phyloP scores from a whole-genome alignment of 2,888 invertebrate species.

The Macropis europaea region DNA sequence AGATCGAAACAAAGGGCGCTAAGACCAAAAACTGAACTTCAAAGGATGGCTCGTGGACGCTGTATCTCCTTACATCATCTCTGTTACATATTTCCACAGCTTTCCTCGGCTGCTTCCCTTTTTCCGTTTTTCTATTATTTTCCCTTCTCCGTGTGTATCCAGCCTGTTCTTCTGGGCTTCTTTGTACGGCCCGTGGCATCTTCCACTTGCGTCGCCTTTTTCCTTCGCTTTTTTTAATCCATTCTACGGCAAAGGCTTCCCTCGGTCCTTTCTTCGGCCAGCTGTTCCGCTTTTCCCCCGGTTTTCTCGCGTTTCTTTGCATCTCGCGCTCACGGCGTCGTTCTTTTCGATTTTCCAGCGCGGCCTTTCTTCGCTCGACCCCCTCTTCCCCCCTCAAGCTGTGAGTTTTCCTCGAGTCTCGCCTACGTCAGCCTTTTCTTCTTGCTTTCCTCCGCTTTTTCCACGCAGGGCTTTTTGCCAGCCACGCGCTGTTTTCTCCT shows the following conservation, averaged over 20 bases:
- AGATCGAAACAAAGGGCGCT: too few relatives aligned
- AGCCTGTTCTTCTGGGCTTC: slow-evolving; percentile 1
- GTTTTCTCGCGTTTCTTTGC: background rate
- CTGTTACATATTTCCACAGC: background rate
- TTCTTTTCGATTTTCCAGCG: background rate
- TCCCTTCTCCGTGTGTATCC: slow-evolving; percentile 18
- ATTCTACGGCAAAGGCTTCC: slow-evolving; percentile 1
- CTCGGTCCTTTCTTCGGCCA: background rate
- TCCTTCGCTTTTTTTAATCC: background rate
- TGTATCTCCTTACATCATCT: background rate
- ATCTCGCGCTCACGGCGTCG: background rate
- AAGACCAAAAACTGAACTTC: too few relatives aligned
- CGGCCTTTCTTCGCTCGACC: background rate
- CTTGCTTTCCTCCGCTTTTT: background rate
- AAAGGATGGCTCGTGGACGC: too few relatives aligned
- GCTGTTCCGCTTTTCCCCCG: background rate
- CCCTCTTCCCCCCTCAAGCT: too few relatives aligned
- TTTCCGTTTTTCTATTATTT: slow-evolving; percentile 10
- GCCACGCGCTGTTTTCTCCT: too few relatives aligned
- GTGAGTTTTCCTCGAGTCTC: background rate
- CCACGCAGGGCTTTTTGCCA: background rate
- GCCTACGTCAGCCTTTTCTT: background rate
- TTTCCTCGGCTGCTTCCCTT: background rate
- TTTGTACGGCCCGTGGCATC: slow-evolving; percentile 13
- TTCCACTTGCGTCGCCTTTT: slow-evolving; percentile 10